These are phyloP conservation scores for Phengaris alcon DNA, from an alignment of 2,888 invertebrate genomes.

Conservation along the genomic window DNA sequence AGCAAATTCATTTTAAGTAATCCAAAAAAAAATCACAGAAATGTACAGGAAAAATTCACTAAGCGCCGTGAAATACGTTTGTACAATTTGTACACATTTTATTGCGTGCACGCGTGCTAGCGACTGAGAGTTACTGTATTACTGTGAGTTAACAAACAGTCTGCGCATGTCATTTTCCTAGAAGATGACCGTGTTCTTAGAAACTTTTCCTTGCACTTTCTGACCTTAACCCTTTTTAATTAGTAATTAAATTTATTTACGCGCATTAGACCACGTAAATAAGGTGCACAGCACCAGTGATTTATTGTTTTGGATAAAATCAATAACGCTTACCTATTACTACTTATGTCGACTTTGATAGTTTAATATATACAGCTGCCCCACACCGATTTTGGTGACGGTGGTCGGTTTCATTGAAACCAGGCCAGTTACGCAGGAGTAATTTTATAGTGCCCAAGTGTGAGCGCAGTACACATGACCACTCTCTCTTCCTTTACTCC, in stretches of 20 bases:
- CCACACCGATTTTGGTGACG: no score
- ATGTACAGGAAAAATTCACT: background rate
- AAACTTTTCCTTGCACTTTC: background rate
- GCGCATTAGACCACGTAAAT: no score
- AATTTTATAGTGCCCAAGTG: no score
- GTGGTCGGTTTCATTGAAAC: no score
- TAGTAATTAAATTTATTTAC: background rate
- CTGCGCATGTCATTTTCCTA: conserved; percentile 8
- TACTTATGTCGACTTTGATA: no score
- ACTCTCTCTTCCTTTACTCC: no score
- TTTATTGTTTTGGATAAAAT: no score
- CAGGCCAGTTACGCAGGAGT: no score
- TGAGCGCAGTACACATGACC: no score
- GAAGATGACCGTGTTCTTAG: conserved; percentile 3
- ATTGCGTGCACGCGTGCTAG: background rate
- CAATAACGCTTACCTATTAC: no score
- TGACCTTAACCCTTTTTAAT: conserved; percentile 3
- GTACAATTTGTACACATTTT: background rate
- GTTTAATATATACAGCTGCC: no score
- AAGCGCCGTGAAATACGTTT: background rate
- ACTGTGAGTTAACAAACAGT: background rate
- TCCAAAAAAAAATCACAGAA: background rate
- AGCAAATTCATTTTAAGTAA: background rate
- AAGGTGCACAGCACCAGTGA: no score
- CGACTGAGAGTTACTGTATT: background rate